Base-by-base conservation (phyloP, 2,797 vertebrate species). In the Hapalemur alaotrensis region DNA sequence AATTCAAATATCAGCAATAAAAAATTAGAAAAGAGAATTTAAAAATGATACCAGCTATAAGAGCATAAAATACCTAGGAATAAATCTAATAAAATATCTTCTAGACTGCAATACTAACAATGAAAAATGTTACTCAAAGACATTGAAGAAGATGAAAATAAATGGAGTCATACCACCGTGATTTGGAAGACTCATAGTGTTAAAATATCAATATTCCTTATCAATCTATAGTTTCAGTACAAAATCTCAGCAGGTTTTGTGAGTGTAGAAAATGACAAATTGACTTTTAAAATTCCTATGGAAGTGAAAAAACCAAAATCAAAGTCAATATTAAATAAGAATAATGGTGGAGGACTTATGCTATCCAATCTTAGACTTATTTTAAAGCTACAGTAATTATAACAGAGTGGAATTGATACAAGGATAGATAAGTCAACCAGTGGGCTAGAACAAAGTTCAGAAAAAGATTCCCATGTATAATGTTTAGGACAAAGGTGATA, bases 61-160 rank as follows among this genome's bases (percentile, higher is more conserved):
- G 7, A n/a, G 17, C 15, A 65, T 18, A 65, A 65, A 65, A 65
- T 65, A 65, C 32, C n/a, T 72, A 87, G 46, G 23, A 83, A 69
- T 80, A 95, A 95, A n/a, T 91, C 57, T 92, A 89, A 75, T 28
- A 13, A 92, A 95, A 96, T 18, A 83, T 57, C 6, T 61, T 81
- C 43, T 91, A 84, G 46, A 94, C 2, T 4, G 76, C 17, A 89
- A 72, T 2, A n/a, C 18, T 93, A 59, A 93, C 73, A 35, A 79
- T 13, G 63, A 78, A 69, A 63, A 79, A 91, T 30, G 7, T 41
- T 70, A 88, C 32, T 75, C 65, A 81, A 92, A 75, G 65, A 80
- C 80, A 90, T 84, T 65, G 35, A 67, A 80, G 25, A 81, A 50
- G 10, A 52, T 48, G 17, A 67, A 91, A 93, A 54, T 86, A 87